Evolutionary conservation across 2,888 invertebrate species (phyloP), one percentile per base, ranked within the genome.

Genomic region (Luperina testacea): DNA sequence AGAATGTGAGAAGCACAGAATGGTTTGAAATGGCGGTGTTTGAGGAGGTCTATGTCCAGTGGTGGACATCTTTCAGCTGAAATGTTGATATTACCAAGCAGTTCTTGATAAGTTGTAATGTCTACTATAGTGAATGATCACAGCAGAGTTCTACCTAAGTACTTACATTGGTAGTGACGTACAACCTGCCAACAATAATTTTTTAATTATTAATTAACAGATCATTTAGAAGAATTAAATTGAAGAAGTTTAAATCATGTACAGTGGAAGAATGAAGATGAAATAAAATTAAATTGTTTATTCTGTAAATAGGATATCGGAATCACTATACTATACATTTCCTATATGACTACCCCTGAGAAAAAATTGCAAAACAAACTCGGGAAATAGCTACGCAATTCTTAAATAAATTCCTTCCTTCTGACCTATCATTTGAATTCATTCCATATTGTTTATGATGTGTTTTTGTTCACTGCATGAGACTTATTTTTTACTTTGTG

Each of bases 151-250:
- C 1, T 68, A 75, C 32, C 32, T 32, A 32, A 1, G 32, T 32
- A 32, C 80, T 68, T 68, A 80, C 82, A 81, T 57, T 17, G 15
- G n/a, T 61, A 24, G 38, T 61, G 75, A 42, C 61, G 48, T 11
- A 63, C 24, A 61, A 81, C 48, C 81, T 80, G 80, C 38, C 48
- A 75, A 80, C 75, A 81, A 68, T 53, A 6, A 17, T 42, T 15
- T 32, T 63, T 32, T 13, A n/a, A n/a, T 17, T 42, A n/a, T 27
- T 13, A n/a, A n/a, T 17, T 42, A n/a, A 45, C 15, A 38, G 17
- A 27, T 73, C 8, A 17, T 27, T 0, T 15, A 73, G 17, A 51
- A 48, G 8, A 64, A 75, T 5, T 27, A 27, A 13, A 0, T 3
- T 48, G 3, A 32, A 20, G 5, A 38, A n/a, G 15, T 48, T 59